Evolutionary conservation across 2,797 vertebrate genomes (phyloP).

Genomic region (Xiphorhynchus erythropygius): DNA sequence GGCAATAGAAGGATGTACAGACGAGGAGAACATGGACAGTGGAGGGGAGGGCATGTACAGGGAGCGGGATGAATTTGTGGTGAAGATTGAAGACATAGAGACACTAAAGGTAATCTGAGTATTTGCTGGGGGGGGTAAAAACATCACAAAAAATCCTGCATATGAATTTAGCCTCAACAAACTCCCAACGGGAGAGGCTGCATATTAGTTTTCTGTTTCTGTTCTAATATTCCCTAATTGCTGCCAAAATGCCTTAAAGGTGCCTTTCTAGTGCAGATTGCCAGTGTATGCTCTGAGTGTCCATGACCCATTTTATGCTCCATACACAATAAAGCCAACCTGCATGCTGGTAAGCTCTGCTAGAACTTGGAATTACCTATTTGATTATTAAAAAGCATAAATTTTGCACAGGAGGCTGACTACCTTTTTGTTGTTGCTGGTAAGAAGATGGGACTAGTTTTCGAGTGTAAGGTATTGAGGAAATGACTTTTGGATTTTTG

Average conservation of each 20-base stretch:
- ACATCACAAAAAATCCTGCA: background rate
- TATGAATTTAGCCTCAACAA: background rate
- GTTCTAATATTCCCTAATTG: background rate
- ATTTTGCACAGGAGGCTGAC: background rate
- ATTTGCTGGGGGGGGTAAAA: background rate
- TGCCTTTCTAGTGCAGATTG: background rate
- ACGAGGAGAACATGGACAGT: conserved; percentile 92
- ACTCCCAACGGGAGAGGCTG: background rate
- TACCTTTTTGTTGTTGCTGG: background rate
- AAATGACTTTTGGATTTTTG: background rate
- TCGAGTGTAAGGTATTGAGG: background rate
- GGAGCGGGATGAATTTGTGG: conserved; percentile 97
- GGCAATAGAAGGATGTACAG: conserved; percentile 91
- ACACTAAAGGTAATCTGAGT: conserved; percentile 83
- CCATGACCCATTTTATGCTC: background rate
- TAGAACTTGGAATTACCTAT: background rate
- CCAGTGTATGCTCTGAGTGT: background rate
- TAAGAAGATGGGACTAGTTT: background rate
- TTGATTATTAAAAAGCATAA: background rate
- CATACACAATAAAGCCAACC: background rate
- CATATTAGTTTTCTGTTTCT: background rate
- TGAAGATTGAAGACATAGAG: conserved; percentile 97
- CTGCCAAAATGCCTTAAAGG: background rate
- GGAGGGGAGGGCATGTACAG: conserved; percentile 97
- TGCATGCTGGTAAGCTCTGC: background rate